Conservation (phyloP, 2,113 vertebrate species). For the Garra rufa region DNA sequence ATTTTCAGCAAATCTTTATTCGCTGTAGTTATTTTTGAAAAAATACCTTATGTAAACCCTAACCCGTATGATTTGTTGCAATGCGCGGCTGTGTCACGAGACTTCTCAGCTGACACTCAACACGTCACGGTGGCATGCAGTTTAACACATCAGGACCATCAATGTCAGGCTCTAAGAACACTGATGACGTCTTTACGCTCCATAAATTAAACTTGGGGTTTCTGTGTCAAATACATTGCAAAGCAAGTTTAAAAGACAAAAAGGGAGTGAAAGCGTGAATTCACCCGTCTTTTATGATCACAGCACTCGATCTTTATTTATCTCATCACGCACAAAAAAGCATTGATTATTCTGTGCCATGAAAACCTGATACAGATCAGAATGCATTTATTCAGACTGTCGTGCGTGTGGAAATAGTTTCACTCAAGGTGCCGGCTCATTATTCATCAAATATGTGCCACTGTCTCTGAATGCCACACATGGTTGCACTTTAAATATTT, state of each 20-base stretch:
- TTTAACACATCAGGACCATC: slow-evolving; percentile 24
- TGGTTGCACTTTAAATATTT: neutral
- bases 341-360: neutral
- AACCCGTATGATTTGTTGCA: neutral
- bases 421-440: neutral
- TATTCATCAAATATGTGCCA: neutral
- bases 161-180: slow-evolving; percentile 22
- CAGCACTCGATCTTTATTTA: neutral
- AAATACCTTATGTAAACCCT: neutral
- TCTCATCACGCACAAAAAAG: neutral
- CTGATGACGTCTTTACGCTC: neutral
- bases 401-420: neutral
- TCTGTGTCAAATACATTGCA: neutral
- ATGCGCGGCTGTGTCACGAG: too few relatives aligned
- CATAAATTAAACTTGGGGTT: neutral
- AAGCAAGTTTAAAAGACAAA: neutral
- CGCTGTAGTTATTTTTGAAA: too few relatives aligned
- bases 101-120: slow-evolving; percentile 42
- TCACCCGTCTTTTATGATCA: neutral
- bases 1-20: too few relatives aligned
- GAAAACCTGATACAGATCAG: slow-evolving; percentile 6
- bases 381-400: neutral
- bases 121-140: slow-evolving; percentile 51
- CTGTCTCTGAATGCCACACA: neutral
- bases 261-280: neutral